Conservation (phyloP, 2,888 invertebrate species). For the Lochmaea crataegi region DNA sequence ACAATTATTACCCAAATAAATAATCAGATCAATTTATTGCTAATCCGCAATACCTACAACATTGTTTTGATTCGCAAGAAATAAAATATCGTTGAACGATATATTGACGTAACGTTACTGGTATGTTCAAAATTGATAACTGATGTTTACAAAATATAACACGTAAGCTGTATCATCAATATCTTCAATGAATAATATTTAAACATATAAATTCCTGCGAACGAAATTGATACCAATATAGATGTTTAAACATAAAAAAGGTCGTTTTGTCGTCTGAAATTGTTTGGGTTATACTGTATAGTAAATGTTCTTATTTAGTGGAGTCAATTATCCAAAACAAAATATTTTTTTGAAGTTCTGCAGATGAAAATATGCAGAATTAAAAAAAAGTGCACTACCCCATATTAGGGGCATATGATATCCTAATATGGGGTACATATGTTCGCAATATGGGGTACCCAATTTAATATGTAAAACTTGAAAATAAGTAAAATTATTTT, state of each 20-base stretch:
- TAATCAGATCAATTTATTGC: too few relatives aligned
- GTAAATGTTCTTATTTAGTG: neutral
- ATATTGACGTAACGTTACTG: neutral
- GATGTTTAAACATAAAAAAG: too few relatives aligned
- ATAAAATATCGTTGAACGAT: neutral
- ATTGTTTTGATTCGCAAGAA: neutral
- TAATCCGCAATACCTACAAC: neutral
- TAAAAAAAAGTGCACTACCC: too few relatives aligned
- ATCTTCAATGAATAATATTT: neutral
- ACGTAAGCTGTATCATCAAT: neutral
- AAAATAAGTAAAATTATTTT: too few relatives aligned
- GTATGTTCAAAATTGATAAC: neutral
- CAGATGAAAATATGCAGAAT: too few relatives aligned
- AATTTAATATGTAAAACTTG: too few relatives aligned
- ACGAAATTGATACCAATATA: neutral
- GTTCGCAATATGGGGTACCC: too few relatives aligned
- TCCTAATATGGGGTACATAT: too few relatives aligned
- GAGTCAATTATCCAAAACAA: neutral
- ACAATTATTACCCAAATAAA: too few relatives aligned
- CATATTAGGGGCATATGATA: too few relatives aligned
- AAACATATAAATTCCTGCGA: neutral
- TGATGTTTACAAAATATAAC: conserved; percentile 7
- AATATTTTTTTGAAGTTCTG: neutral
- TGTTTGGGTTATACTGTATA: neutral
- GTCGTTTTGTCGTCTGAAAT: conserved; percentile 3